Evolutionary conservation across 2,113 vertebrate genomes (phyloP).

Genomic region (Misgurnus mizolepis): DNA sequence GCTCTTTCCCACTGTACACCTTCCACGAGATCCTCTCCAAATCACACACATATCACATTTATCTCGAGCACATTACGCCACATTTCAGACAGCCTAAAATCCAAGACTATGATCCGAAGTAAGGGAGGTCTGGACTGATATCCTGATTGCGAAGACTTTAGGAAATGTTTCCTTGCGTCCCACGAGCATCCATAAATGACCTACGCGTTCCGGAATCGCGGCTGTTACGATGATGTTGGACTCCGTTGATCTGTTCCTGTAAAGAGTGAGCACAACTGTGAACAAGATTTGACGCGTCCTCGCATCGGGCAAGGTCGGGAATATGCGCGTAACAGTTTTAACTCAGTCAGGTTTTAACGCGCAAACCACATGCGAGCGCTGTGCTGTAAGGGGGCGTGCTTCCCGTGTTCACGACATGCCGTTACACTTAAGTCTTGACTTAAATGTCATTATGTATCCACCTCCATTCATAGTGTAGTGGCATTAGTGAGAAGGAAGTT

Average conservation of each 20-base stretch:
- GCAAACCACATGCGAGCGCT: slow-evolving; percentile 26
- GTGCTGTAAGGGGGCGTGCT: slow-evolving; percentile 58
- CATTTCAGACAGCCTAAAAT: slow-evolving; percentile 58
- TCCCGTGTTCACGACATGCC: slow-evolving; percentile 36
- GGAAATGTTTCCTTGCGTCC: slow-evolving; percentile 61
- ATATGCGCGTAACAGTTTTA: slow-evolving; percentile 28
- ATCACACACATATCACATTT: slow-evolving; percentile 85
- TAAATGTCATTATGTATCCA: not conserved
- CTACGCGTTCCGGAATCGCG: slow-evolving; percentile 51
- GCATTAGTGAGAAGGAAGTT: not conserved
- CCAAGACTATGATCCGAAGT: slow-evolving; percentile 52
- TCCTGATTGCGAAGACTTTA: slow-evolving; percentile 58
- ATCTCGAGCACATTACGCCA: slow-evolving; percentile 56
- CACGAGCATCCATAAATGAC: slow-evolving; percentile 49
- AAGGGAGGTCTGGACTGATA: slow-evolving; percentile 25
- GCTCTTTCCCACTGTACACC: slow-evolving; percentile 81
- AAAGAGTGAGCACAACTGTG: slow-evolving; percentile 27
- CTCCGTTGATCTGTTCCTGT: slow-evolving; percentile 44
- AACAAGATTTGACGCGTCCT: slow-evolving; percentile 16
- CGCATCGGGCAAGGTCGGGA: slow-evolving; percentile 26
- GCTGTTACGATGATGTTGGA: slow-evolving; percentile 55
- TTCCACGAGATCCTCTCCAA: slow-evolving; percentile 85
- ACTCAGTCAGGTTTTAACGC: slow-evolving; percentile 22
- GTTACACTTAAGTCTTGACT: not conserved
- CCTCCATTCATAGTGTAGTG: not conserved